Percentiles rank a stretch among this genome's conserved stretches.
phyloP scores from a whole-genome alignment of 2,797 vertebrate genomes.

The Podargus strigoides region DNA sequence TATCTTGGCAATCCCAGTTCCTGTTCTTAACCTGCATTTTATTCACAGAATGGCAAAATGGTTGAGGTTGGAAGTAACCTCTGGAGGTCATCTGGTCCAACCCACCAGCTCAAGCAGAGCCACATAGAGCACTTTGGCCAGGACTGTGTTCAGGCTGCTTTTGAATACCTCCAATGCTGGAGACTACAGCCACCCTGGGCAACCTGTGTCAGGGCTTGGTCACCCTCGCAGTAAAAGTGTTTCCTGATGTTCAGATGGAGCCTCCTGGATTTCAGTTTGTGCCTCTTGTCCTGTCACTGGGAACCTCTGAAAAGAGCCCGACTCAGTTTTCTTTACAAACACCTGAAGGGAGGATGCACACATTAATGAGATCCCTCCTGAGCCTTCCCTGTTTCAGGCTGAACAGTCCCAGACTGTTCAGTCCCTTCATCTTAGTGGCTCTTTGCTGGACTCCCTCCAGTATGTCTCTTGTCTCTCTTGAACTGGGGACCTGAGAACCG shows the following conservation, averaged over 20 bases:
- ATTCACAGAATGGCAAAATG: background rate
- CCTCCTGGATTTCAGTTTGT: background rate
- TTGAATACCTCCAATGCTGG: background rate
- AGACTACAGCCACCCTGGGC: background rate
- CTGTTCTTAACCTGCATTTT: background rate
- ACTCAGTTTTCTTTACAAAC: background rate
- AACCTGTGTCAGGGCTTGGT: background rate
- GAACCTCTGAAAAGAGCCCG: background rate
- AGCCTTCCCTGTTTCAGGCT: background rate
- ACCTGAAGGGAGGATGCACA: no score
- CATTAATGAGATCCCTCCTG: background rate
- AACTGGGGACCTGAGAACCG: background rate
- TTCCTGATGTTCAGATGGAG: background rate
- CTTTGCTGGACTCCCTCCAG: background rate
- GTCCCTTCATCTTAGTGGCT: background rate
- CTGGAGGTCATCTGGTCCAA: background rate
- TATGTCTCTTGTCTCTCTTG: background rate
- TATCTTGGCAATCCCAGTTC: background rate
- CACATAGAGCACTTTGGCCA: accelerated
- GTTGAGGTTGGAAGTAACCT: background rate
- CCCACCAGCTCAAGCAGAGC: background rate
- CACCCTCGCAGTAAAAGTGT: background rate
- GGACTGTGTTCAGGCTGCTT: background rate
- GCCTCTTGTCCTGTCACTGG: background rate
- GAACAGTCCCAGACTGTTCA: background rate